Percentiles rank a stretch among this genome's conserved stretches.
Conservation (phyloP, 2,113 vertebrate species). For the Mustela nigripes region DNA sequence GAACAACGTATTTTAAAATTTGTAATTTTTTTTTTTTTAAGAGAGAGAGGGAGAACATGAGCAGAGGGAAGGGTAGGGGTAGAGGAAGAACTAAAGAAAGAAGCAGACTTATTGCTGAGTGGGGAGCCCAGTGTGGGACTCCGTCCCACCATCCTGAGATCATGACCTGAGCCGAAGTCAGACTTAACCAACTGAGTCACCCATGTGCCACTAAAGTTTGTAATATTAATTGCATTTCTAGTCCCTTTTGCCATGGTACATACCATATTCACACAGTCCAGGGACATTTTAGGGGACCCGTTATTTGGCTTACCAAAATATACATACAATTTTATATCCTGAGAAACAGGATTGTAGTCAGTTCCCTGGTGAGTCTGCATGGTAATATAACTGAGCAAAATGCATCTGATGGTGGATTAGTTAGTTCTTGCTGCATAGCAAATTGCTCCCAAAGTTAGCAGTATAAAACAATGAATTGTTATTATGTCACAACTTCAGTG, state of each 20-base stretch:
- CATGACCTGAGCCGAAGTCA: background rate
- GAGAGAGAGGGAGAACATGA: background rate
- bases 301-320: background rate
- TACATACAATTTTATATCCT: background rate
- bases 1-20: slow-evolving; percentile 10
- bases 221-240: background rate
- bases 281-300: background rate
- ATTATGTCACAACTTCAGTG: background rate
- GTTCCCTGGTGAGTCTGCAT: background rate
- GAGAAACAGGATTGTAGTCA: background rate
- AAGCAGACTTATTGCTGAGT: background rate
- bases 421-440: background rate
- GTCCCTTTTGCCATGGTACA: background rate
- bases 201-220: background rate
- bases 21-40: background rate
- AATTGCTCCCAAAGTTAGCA: background rate
- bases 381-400: background rate
- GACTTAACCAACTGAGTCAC: background rate
- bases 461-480: background rate
- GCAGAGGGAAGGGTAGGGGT: background rate
- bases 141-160: background rate
- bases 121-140: background rate
- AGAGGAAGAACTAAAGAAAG: background rate
- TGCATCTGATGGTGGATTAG: background rate
- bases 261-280: background rate